These are phyloP conservation scores for Caenorhabditis becei DNA, from an alignment of 2,888 invertebrate species.

Conservation along the genomic window DNA sequence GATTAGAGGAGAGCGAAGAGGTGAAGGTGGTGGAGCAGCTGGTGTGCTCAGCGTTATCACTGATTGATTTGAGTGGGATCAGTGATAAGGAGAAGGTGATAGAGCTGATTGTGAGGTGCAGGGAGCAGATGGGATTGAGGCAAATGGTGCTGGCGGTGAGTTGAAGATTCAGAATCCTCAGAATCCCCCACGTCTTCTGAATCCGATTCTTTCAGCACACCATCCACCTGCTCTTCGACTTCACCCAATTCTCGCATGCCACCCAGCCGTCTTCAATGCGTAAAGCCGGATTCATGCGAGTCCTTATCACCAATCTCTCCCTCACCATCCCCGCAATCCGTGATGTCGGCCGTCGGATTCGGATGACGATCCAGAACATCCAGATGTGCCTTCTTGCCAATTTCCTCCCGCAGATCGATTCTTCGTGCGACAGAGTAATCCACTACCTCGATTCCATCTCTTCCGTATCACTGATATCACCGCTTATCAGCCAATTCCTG, in stretches of 20 bases:
- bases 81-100: constrained; percentile 18
- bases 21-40: constrained; percentile 32
- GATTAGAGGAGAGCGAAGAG: constrained; percentile 35
- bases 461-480: neutral
- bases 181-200: neutral
- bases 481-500: constrained; percentile 24
- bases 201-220: too few species aligned
- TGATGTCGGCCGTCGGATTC: constrained; percentile 15
- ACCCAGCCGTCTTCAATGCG: constrained; percentile 21
- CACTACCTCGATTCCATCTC: constrained; percentile 13
- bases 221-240: constrained; percentile 21
- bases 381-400: constrained; percentile 61
- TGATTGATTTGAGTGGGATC: constrained; percentile 30
- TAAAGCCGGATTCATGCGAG: constrained; percentile 50
- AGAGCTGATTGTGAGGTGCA: constrained; percentile 32
- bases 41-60: constrained; percentile 28
- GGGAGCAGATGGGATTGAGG: constrained; percentile 53
- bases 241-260: constrained; percentile 19
- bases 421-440: constrained; percentile 11
- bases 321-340: constrained; percentile 51
- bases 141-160: constrained; percentile 33
- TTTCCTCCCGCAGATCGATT: constrained; percentile 58
- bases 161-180: neutral
- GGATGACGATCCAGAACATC: constrained; percentile 48
- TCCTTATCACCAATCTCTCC: constrained; percentile 47